These are phyloP conservation scores for Cettia cetti DNA, from an alignment of 2,113 vertebrate species.

Conservation along the genomic window DNA sequence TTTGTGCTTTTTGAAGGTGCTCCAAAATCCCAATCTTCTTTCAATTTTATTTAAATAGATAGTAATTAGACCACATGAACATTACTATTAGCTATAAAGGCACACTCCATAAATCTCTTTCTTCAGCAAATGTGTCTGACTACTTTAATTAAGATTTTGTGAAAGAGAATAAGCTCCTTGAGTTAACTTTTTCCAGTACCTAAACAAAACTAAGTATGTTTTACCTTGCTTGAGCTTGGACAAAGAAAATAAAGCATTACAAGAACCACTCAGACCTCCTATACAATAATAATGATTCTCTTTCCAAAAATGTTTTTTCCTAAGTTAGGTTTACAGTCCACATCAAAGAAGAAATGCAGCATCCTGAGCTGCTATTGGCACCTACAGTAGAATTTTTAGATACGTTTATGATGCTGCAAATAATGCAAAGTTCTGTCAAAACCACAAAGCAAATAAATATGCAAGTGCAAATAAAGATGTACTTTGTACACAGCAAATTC, in stretches of 20 bases:
- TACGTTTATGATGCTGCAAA: not conserved
- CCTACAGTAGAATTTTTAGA: not conserved
- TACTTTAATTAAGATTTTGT: not conserved
- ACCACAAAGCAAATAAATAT: not conserved
- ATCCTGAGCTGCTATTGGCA: not conserved
- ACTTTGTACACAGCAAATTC: not conserved
- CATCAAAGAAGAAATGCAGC: not conserved
- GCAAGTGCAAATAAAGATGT: not conserved
- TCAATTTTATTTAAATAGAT: not conserved
- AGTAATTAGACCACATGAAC: not conserved
- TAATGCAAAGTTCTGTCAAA: not conserved
- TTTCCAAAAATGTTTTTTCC: not conserved
- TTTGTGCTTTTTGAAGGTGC: not conserved
- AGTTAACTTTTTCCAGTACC: not conserved
- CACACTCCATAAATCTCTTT: not conserved
- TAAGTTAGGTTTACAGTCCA: not conserved
- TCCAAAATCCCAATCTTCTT: not conserved
- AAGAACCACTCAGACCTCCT: not conserved
- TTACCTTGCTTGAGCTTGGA: not conserved
- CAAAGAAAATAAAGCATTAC: not conserved
- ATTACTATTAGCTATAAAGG: not conserved
- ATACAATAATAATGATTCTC: not conserved
- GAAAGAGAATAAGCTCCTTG: not conserved
- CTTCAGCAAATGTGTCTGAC: not conserved
- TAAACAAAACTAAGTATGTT: not conserved